Percentiles rank a stretch among this genome's conserved stretches.
Evolutionary conservation across 2,113 vertebrate species (phyloP).

Genomic region (Micronycteris hirsuta): DNA sequence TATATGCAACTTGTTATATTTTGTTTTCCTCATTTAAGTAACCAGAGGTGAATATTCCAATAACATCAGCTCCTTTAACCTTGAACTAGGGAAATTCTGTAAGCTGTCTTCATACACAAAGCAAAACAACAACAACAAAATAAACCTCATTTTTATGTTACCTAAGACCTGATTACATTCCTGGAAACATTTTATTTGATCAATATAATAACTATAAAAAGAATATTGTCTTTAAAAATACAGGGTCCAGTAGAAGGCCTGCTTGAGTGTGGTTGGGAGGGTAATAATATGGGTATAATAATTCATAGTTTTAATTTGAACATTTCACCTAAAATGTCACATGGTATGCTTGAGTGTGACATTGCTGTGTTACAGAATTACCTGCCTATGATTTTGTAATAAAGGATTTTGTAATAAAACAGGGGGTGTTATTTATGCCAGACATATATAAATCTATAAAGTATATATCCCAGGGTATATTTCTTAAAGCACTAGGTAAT

Average conservation of each 20-base stretch:
- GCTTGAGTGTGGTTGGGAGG: too few relatives aligned
- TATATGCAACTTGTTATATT: background rate
- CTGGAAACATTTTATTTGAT: conserved; percentile 14
- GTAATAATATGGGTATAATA: too few relatives aligned
- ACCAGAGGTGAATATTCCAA: background rate
- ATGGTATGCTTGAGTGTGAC: too few relatives aligned
- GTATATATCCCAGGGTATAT: background rate
- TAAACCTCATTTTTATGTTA: background rate
- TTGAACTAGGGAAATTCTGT: background rate
- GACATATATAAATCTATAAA: background rate
- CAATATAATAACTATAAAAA: background rate
- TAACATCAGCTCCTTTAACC: background rate
- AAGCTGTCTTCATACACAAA: background rate
- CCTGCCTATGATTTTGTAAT: too few relatives aligned
- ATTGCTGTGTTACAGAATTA: too few relatives aligned
- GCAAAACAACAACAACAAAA: background rate
- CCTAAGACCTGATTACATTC: background rate
- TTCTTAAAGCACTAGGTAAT: background rate
- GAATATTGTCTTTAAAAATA: background rate
- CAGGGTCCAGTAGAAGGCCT: too few relatives aligned
- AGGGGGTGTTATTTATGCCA: too few relatives aligned
- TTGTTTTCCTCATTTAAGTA: background rate
- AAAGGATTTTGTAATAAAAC: too few relatives aligned
- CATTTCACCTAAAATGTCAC: too few relatives aligned
- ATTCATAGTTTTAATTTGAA: too few relatives aligned